Evolutionary conservation across 2,113 vertebrate species (phyloP).

Genomic region (Actinemys pallida): DNA sequence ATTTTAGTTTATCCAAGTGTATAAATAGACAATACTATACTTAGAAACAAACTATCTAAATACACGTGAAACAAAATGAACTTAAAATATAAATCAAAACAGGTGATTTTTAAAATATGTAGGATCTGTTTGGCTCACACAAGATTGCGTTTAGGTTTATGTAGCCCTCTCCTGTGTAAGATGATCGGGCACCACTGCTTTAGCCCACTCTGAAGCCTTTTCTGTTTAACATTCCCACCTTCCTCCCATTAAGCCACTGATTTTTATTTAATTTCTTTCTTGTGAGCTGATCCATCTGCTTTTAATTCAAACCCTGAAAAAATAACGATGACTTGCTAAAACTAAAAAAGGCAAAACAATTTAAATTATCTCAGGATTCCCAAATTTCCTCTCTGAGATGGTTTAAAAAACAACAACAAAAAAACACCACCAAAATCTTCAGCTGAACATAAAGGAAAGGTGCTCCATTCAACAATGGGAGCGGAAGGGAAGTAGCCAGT

Average conservation of each 20-base stretch:
- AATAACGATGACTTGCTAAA: background rate
- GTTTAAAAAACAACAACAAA: background rate
- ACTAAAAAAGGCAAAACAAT: background rate
- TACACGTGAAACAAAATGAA: background rate
- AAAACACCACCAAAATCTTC: fast-evolving
- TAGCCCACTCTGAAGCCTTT: background rate
- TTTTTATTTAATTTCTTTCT: background rate
- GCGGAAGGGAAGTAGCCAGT: background rate
- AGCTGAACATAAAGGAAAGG: background rate
- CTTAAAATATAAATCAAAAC: background rate
- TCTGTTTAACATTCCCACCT: background rate
- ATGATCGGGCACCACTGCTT: background rate
- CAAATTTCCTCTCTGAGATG: background rate
- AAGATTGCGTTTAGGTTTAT: background rate
- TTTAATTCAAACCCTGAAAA: slow-evolving; percentile 24
- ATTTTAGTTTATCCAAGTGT: background rate
- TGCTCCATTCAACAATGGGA: background rate
- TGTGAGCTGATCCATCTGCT: background rate
- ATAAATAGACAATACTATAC: background rate
- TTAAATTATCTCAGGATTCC: background rate
- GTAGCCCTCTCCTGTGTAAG: background rate
- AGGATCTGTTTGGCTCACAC: background rate
- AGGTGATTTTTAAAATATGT: background rate
- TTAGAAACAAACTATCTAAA: background rate
- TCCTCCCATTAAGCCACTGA: background rate